Conservation (phyloP, 1,140 invertebrate genomes). For the Drosophila lini region DNA sequence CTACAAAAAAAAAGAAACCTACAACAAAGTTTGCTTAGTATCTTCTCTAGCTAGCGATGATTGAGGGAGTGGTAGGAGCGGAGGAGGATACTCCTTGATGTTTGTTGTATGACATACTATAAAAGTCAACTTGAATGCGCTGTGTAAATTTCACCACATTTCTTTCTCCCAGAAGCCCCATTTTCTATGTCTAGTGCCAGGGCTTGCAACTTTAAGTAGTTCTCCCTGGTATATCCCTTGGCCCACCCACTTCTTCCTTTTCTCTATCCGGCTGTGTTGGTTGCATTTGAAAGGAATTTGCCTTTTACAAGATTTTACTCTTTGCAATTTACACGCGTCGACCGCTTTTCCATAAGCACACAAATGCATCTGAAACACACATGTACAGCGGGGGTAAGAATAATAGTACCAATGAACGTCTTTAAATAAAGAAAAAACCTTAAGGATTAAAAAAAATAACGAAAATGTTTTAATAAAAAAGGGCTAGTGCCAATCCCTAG, state of each 20-base stretch:
- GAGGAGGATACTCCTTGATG: constrained; percentile 27
- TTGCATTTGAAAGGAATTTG: constrained; percentile 81
- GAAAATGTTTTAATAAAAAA: too few relatives aligned
- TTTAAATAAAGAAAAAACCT: too few relatives aligned
- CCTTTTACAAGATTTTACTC: constrained; percentile 81
- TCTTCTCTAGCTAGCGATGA: constrained; percentile 42
- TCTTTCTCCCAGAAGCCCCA: constrained; percentile 16
- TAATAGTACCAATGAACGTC: not conserved
- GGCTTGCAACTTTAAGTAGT: constrained; percentile 76
- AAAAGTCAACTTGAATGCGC: constrained; percentile 81
- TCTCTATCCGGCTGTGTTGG: constrained; percentile 41
- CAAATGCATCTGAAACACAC: constrained; percentile 29
- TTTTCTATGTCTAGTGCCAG: constrained; percentile 15
- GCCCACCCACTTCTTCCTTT: constrained; percentile 17
- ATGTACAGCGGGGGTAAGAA: not conserved
- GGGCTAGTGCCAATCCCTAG: too few relatives aligned
- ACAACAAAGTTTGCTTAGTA: constrained; percentile 78
- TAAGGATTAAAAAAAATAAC: too few relatives aligned
- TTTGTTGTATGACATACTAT: constrained; percentile 78
- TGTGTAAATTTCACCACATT: constrained; percentile 68
- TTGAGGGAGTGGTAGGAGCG: constrained; percentile 12
- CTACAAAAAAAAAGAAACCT: constrained; percentile 23
- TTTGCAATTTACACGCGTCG: constrained; percentile 80
- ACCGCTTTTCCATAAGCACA: constrained; percentile 56
- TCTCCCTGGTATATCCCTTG: constrained; percentile 15